phyloP scores from a whole-genome alignment of 1,140 invertebrate species.

The Oreohelix idahoensis region DNA sequence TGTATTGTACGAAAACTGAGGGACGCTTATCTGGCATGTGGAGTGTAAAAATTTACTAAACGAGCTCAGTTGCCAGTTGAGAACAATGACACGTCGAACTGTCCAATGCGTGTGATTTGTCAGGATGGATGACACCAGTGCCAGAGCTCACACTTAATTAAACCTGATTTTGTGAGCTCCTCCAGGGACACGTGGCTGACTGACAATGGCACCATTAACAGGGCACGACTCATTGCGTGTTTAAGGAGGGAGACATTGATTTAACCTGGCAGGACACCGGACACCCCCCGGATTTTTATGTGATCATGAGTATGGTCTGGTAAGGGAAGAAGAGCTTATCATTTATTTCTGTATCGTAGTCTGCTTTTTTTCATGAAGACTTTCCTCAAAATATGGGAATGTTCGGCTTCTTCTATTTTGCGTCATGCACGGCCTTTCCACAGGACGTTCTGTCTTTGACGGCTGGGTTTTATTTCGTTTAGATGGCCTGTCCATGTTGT shows the following conservation, averaged over 20 bases:
- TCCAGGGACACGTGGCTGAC: neutral
- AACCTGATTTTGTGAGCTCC: neutral
- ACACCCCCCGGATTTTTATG: neutral
- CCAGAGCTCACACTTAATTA: constrained; percentile 3
- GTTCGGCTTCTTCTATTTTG: too few species aligned
- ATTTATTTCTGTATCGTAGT: too few species aligned
- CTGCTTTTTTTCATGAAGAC: too few species aligned
- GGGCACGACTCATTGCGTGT: neutral
- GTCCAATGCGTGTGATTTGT: neutral
- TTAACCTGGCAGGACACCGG: neutral
- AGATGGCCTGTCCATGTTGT: too few species aligned
- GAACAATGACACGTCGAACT: neutral
- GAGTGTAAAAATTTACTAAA: neutral
- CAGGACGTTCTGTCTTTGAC: too few species aligned
- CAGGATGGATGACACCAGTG: too few species aligned
- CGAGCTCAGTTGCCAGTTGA: neutral
- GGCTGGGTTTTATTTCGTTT: too few species aligned
- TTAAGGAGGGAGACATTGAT: neutral
- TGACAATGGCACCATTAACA: neutral
- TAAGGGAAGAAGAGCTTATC: too few species aligned
- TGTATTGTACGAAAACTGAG: neutral
- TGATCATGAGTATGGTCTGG: neutral
- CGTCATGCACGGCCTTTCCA: too few species aligned
- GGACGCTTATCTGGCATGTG: neutral
- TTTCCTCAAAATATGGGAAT: too few species aligned